These are phyloP conservation scores for Siderastrea siderea DNA, from an alignment of 92 coral and sea anemone species.

Conservation along the genomic window DNA sequence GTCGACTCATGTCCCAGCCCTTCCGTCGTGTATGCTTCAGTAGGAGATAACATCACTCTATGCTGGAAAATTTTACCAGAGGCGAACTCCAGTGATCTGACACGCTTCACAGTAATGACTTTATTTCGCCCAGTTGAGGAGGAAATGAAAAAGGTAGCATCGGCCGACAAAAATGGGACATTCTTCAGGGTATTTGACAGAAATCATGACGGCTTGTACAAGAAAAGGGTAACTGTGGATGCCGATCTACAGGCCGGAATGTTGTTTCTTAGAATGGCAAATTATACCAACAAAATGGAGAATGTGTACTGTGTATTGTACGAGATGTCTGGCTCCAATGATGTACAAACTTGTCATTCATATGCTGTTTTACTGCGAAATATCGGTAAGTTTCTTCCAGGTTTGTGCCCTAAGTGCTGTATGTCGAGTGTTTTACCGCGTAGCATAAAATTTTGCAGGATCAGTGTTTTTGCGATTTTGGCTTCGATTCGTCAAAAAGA, in stretches of 20 bases:
- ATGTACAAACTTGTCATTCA: background rate
- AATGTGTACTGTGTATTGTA: slow-evolving; percentile 12
- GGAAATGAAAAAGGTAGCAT: background rate
- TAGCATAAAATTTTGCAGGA: too few relatives aligned
- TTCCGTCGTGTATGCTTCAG: slow-evolving; percentile 23
- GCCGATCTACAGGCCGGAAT: background rate
- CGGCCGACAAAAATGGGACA: background rate
- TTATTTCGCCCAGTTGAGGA: background rate
- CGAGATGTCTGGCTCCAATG: slow-evolving; percentile 1
- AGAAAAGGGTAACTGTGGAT: background rate
- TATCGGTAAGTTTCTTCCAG: background rate
- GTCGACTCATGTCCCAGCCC: slow-evolving; percentile 32
- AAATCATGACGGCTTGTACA: background rate
- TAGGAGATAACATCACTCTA: slow-evolving; percentile 16
- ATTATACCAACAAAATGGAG: slow-evolving; percentile 22
- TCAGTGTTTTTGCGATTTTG: too few relatives aligned
- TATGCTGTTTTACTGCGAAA: slow-evolving; percentile 18
- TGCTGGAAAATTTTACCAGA: slow-evolving; percentile 31
- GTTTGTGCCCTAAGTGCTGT: too few relatives aligned
- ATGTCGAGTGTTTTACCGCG: too few relatives aligned
- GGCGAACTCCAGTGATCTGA: background rate
- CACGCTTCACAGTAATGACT: background rate
- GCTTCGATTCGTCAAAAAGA: too few relatives aligned
- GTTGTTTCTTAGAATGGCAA: slow-evolving; percentile 1
- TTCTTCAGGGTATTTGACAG: too few relatives aligned